Base-by-base conservation (phyloP, 2,797 vertebrate species). In the Cercopithecus neglectus region DNA sequence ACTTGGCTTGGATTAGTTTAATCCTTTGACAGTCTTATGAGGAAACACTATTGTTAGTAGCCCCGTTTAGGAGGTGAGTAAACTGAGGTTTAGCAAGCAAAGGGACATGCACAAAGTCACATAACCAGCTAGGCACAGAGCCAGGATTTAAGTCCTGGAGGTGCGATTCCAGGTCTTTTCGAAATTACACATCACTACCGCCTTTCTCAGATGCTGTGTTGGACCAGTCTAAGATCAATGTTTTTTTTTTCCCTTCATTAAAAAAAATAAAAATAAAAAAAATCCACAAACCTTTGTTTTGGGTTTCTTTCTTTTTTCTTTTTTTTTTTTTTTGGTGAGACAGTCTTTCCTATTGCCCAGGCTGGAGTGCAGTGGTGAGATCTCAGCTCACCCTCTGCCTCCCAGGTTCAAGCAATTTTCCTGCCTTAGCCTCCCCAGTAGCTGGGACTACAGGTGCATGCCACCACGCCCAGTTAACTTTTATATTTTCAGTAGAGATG, bases 111-210 rank as follows among this genome's bases (percentile, higher is more conserved):
- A 39, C 21, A 10, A 36, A 5, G 24, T 64, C 33, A 10, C 4
- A 0, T 5, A 12, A 50, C 16, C 28, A 46, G 39, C n/a, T 53
- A 12, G 33, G 1, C 21, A 28, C 11, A 33, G 3, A 5, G 2
- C 75, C 26, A 64, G 64, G 46, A 17, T 89, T 86, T 70, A 55
- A 79, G 17, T 50, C 67, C 59, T 10, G 9, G 67, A 57, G 17
- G 21, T 2, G 30, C 5, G 21, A n/a, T 57, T 79, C 61, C 9
- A n/a, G 11, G 7, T 61, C 24, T 44, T 12, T 39, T 19, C 26
- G 39, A 13, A 86, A 30, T 13, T 1, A 2, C 10, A 0, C 2
- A 9, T 41, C 76, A 19, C 33, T 2, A 5, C 17, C 11, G 5
- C 67, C 39, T 12, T 50, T n/a, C 5, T n/a, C 30, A 9, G 59